Evolutionary conservation across 2,888 invertebrate species (phyloP).

Genomic region (Tipula helvola): DNA sequence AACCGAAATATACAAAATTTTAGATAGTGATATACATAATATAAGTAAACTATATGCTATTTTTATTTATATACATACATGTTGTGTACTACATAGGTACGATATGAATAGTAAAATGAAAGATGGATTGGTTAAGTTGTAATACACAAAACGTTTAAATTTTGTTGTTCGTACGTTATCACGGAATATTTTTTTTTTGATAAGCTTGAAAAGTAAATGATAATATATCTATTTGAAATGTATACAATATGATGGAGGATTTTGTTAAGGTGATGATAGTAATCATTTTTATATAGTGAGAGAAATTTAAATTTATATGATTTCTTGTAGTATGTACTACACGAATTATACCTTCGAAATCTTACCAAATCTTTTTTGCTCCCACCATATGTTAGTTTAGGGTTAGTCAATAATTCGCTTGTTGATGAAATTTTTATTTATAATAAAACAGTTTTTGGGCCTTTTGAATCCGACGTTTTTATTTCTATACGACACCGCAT

Average conservation of each 20-base stretch:
- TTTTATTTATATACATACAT: not conserved
- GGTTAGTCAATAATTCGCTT: no score
- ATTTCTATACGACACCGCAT: no score
- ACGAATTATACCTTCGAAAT: no score
- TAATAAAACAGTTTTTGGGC: no score
- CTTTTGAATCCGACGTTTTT: no score
- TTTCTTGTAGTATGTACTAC: no score
- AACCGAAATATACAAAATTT: not conserved
- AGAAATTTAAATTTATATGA: no score
- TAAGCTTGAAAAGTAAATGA: not conserved
- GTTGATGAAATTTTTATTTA: no score
- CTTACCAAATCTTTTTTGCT: no score
- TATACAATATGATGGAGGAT: not conserved
- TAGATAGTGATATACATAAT: not conserved
- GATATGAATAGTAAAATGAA: not conserved
- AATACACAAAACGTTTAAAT: slow-evolving; percentile 4
- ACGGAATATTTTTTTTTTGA: not conserved
- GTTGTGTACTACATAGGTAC: not conserved
- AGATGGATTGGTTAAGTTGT: not conserved
- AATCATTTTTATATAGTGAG: not conserved
- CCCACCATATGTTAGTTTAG: no score
- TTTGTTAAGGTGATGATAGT: not conserved
- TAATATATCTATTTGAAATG: not conserved
- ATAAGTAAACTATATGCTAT: not conserved
- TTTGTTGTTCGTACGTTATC: not conserved